Percentiles rank a stretch among this genome's conserved stretches.
Conservation (phyloP, 2,888 invertebrate species). For the Stenoptilia bipunctidactyla region DNA sequence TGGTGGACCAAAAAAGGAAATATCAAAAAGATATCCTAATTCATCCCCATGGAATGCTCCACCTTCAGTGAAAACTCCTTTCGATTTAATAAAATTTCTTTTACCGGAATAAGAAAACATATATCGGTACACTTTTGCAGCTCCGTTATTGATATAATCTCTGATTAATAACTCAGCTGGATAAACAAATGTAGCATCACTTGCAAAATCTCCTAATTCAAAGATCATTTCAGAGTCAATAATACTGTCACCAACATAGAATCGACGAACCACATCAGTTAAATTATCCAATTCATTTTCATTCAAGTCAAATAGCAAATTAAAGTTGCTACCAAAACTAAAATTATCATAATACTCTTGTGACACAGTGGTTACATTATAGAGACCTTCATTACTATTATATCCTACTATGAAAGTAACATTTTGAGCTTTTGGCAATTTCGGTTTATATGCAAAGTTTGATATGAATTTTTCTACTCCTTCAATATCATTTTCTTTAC, state of each 20-base stretch:
- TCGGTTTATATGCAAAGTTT: constrained; percentile 24
- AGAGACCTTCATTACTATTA: constrained; percentile 26
- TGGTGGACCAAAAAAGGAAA: constrained; percentile 10
- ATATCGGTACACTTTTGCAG: constrained; percentile 19
- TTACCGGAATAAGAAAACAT: constrained; percentile 23
- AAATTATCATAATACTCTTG: constrained; percentile 17
- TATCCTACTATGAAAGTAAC: constrained; percentile 34
- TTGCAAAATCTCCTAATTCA: constrained; percentile 16
- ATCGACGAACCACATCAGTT: constrained; percentile 16
- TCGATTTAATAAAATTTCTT: constrained; percentile 20
- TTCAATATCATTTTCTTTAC: constrained; percentile 30
- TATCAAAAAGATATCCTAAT: constrained; percentile 26
- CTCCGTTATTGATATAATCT: constrained; percentile 17
- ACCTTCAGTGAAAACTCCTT: constrained; percentile 13
- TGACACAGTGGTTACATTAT: constrained; percentile 13
- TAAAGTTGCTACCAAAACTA: background rate
- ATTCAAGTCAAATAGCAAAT: constrained; percentile 6
- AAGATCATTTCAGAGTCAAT: constrained; percentile 11
- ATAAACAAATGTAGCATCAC: constrained; percentile 17
- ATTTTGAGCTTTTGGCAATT: constrained; percentile 24
- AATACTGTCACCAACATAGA: constrained; percentile 20
- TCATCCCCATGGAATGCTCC: constrained; percentile 24
- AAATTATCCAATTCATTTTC: constrained; percentile 15
- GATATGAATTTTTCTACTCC: constrained; percentile 27
- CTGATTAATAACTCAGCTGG: constrained; percentile 17